These are phyloP conservation scores for Thelaira solivaga DNA, from an alignment of 2,888 invertebrate genomes.

Conservation along the genomic window DNA sequence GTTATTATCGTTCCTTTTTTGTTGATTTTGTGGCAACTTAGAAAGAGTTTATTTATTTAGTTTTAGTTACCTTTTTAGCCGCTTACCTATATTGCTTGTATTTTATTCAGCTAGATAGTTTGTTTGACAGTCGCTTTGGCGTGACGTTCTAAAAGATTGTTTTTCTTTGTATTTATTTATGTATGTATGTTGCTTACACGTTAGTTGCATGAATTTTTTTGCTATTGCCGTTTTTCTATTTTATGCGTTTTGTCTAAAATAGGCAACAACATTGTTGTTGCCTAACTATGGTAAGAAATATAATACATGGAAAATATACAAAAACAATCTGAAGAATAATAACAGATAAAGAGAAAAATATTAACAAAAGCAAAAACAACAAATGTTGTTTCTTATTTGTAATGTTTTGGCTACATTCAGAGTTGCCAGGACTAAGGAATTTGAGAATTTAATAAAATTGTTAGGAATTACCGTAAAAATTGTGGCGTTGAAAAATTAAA, in stretches of 20 bases:
- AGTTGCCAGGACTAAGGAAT: conserved; percentile 3
- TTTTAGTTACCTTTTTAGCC: conserved; percentile 54
- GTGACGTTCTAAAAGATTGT: conserved; percentile 20
- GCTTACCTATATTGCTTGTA: conserved; percentile 33
- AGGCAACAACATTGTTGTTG: conserved; percentile 6
- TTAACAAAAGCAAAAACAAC: conserved; percentile 16
- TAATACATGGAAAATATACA: not conserved
- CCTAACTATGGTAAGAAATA: conserved; percentile 32
- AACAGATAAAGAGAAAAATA: conserved; percentile 3
- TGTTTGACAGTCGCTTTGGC: too few relatives aligned
- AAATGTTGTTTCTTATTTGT: not conserved
- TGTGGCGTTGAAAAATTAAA: too few relatives aligned
- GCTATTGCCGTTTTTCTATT: conserved; percentile 17
- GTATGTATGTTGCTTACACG: conserved; percentile 8
- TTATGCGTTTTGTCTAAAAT: conserved; percentile 33
- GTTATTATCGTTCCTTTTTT: conserved; percentile 61
- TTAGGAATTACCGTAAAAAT: too few relatives aligned
- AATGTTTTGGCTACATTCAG: conserved; percentile 23
- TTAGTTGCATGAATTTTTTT: conserved; percentile 23
- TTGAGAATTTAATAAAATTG: not conserved
- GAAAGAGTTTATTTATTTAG: too few relatives aligned
- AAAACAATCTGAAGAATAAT: conserved; percentile 16
- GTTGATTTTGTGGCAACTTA: conserved; percentile 54
- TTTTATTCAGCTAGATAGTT: conserved; percentile 24
- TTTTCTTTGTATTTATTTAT: not conserved